A percentile compares a stretch with the other conserved stretches of the same genome.
phyloP scores from a whole-genome alignment of 2,888 invertebrate species.

The Epinotia nisella region DNA sequence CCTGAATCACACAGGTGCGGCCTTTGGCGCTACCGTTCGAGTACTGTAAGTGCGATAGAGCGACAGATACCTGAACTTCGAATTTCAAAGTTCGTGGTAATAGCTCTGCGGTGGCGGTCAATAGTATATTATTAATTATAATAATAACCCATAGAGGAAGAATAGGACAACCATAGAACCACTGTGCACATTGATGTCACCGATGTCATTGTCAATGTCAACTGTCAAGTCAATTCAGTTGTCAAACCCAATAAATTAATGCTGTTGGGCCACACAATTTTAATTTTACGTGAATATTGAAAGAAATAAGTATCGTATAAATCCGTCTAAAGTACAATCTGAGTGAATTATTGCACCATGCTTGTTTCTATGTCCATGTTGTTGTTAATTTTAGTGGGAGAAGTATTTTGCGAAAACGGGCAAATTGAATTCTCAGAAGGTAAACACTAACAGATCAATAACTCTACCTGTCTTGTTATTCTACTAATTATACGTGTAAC shows the following conservation, averaged over 20 bases:
- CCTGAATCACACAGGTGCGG: too few species aligned
- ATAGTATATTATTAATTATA: too few species aligned
- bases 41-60: too few species aligned
- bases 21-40: too few species aligned
- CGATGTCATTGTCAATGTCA: too few species aligned
- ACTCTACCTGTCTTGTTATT: background rate
- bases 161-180: too few species aligned
- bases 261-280: background rate
- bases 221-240: too few species aligned
- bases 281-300: background rate
- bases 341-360: constrained; percentile 10
- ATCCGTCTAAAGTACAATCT: background rate
- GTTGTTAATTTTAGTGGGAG: constrained; percentile 8
- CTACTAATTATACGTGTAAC: background rate
- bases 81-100: too few species aligned
- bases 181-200: too few species aligned
- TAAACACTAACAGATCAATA: constrained; percentile 38
- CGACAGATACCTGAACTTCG: too few species aligned
- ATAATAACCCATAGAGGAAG: too few species aligned
- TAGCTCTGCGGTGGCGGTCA: too few species aligned
- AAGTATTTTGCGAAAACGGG: constrained; percentile 19
- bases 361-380: background rate
- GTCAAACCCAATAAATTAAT: background rate
- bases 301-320: background rate
- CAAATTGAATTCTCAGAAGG: constrained; percentile 37